These are phyloP conservation scores for Sebastes diploproa DNA, from an alignment of 2,797 vertebrate genomes.

Conservation along the genomic window DNA sequence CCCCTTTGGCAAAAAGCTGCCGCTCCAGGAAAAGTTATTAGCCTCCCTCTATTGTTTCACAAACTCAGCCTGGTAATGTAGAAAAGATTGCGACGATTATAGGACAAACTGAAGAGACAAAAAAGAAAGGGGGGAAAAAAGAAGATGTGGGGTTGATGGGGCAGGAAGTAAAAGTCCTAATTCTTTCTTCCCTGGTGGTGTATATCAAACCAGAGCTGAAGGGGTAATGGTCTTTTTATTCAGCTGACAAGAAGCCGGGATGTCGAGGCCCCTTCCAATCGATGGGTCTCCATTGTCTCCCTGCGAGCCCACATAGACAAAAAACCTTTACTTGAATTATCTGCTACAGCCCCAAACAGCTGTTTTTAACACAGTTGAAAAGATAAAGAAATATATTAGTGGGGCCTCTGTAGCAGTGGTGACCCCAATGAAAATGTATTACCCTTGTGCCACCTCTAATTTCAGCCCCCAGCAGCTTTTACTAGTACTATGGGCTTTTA, in stretches of 20 bases:
- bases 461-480: slow-evolving; percentile 71
- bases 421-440: slow-evolving; percentile 84
- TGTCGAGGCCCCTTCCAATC: slow-evolving; percentile 85
- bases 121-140: slow-evolving; percentile 47
- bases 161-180: slow-evolving; percentile 80
- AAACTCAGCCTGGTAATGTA: slow-evolving; percentile 78
- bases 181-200: slow-evolving; percentile 78
- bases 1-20: slow-evolving; percentile 78
- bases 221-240: slow-evolving; percentile 90
- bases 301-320: slow-evolving; percentile 77
- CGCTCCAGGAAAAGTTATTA: slow-evolving; percentile 83
- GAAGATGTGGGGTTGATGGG: slow-evolving; percentile 76
- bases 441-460: slow-evolving; percentile 77
- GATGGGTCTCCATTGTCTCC: slow-evolving; percentile 86
- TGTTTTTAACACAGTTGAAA: slow-evolving; percentile 84
- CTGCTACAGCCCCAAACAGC: slow-evolving; percentile 85
- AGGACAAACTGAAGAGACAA: slow-evolving; percentile 70
- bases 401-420: slow-evolving; percentile 69
- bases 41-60: slow-evolving; percentile 84
- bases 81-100: slow-evolving; percentile 87
- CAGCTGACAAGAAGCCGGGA: slow-evolving; percentile 85
- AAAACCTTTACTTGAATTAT: slow-evolving; percentile 85
- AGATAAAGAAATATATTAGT: slow-evolving; percentile 87
- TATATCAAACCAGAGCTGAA: slow-evolving; percentile 82
- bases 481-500: slow-evolving; percentile 67